Evolutionary conservation across 1,140 invertebrate species (phyloP).

Genomic region (Trichomalopsis sarcophagae): DNA sequence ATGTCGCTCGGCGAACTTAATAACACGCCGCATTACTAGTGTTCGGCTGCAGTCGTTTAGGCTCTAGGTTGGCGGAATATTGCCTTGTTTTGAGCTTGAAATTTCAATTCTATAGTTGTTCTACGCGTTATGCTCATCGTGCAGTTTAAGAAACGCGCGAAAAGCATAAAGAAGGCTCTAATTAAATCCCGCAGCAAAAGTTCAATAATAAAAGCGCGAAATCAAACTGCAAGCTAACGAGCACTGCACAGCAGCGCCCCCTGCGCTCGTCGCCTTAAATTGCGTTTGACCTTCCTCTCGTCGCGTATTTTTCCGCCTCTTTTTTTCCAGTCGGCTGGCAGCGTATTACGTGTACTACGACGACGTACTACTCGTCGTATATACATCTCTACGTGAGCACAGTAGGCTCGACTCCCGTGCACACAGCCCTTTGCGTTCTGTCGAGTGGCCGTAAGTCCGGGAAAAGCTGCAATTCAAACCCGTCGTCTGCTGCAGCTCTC

Average conservation of each 20-base stretch:
- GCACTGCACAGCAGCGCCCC: background rate
- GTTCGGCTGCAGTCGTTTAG: background rate
- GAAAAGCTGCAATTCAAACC: constrained; percentile 47
- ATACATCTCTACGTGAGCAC: background rate
- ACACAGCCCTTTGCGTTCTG: background rate
- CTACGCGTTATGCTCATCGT: too few relatives aligned
- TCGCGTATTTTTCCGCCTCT: constrained; percentile 1
- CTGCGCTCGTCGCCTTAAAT: constrained; percentile 5
- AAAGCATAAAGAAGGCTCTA: too few relatives aligned
- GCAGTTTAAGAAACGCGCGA: too few relatives aligned
- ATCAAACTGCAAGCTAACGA: background rate
- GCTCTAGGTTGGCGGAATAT: too few relatives aligned
- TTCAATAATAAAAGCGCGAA: background rate
- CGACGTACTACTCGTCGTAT: too few relatives aligned
- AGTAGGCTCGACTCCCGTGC: background rate
- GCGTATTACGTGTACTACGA: background rate
- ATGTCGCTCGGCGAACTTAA: constrained; percentile 8
- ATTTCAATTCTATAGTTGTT: too few relatives aligned
- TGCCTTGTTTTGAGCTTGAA: too few relatives aligned
- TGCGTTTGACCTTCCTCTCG: constrained; percentile 14
- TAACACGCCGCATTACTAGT: constrained; percentile 4
- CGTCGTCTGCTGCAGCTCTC: constrained; percentile 44
- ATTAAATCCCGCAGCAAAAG: constrained; percentile 19
- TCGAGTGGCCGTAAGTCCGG: constrained; percentile 30
- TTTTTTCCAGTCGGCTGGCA: background rate